Conservation (phyloP, 2,797 vertebrate species). For the Melanotaenia maccullochi region DNA sequence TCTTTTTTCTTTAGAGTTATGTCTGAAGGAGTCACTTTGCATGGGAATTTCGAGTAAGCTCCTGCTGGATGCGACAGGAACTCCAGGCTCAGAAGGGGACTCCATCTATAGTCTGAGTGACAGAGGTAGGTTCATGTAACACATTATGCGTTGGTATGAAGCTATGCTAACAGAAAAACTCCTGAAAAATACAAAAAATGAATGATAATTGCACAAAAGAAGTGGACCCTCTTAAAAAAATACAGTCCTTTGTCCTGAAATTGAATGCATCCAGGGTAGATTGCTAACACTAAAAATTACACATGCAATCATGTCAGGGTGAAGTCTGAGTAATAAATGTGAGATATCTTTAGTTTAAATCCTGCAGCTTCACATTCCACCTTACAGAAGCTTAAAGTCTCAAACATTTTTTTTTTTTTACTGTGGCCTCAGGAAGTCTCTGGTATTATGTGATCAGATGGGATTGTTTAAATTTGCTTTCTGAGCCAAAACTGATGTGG, state of each 20-base stretch:
- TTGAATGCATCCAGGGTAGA: neutral
- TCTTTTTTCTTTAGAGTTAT: slow-evolving; percentile 80
- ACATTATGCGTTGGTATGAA: neutral
- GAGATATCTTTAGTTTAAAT: neutral
- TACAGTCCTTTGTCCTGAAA: neutral
- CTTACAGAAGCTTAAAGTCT: slow-evolving; percentile 8
- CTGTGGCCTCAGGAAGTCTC: slow-evolving; percentile 22
- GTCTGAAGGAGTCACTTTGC: slow-evolving; percentile 89
- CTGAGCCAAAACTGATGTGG: slow-evolving; percentile 32
- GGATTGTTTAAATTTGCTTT: slow-evolving; percentile 37
- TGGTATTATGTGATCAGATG: slow-evolving; percentile 29
- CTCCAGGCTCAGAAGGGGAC: slow-evolving; percentile 81
- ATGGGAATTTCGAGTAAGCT: slow-evolving; percentile 90
- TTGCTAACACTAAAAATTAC: neutral
- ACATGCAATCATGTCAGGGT: neutral
- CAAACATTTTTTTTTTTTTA: slow-evolving; percentile 8
- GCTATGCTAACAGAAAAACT: neutral
- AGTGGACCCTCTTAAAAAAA: no score
- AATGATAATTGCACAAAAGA: no score
- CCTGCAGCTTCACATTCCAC: neutral
- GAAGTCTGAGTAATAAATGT: neutral
- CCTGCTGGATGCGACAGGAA: slow-evolving; percentile 86
- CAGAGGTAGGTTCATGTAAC: slow-evolving; percentile 78
- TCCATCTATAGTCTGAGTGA: slow-evolving; percentile 85
- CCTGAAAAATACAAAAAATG: no score